A percentile compares a stretch with the other conserved stretches of the same genome.
phyloP scores from a whole-genome alignment of 2,797 vertebrate genomes.

The Microcaecilia unicolor region DNA sequence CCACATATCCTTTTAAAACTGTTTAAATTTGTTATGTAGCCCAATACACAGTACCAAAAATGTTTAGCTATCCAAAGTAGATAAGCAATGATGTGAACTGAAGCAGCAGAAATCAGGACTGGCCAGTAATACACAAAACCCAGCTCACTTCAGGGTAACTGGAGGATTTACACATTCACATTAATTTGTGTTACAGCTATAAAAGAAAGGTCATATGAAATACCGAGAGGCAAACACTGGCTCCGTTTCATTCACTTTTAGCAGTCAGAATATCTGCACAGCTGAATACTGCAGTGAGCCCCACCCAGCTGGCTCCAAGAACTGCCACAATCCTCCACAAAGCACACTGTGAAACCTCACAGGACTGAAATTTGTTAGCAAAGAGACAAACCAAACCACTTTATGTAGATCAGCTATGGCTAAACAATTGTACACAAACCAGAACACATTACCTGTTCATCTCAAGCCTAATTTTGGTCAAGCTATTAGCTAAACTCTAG shows the following conservation, averaged over 20 bases:
- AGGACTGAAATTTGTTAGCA: background rate
- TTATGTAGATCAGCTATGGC: no score
- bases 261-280: conserved; percentile 35
- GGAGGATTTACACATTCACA: conserved; percentile 9
- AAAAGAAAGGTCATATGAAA: conserved; percentile 26
- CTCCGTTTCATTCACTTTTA: conserved; percentile 23
- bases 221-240: conserved; percentile 21
- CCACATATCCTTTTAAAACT: no score
- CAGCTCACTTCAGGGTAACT: background rate
- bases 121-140: background rate
- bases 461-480: no score
- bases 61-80: background rate
- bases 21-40: background rate
- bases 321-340: no score
- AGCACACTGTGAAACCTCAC: background rate
- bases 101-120: conserved; percentile 7
- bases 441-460: no score
- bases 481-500: no score
- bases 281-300: conserved; percentile 30
- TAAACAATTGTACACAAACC: no score
- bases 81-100: background rate
- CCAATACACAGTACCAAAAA: conserved; percentile 4
- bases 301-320: conserved; percentile 28
- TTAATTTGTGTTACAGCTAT: conserved; percentile 1
- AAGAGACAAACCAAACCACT: no score